A percentile compares a stretch with the other conserved stretches of the same genome.
Evolutionary conservation across 2,797 vertebrate species (phyloP).

Genomic region (Scyliorhinus canicula): DNA sequence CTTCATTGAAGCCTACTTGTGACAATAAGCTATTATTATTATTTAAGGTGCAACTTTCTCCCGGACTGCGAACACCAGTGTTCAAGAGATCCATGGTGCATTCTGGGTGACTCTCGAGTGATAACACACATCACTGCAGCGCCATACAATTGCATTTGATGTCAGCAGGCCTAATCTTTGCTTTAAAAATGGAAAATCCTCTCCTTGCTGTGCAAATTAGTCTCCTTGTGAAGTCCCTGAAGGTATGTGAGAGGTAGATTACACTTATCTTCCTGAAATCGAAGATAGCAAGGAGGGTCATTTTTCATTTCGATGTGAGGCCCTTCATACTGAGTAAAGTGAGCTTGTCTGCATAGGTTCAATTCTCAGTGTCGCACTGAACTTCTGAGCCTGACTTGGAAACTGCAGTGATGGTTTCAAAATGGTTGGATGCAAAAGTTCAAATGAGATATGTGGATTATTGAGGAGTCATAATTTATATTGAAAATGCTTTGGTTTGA

Average conservation of each 20-base stretch:
- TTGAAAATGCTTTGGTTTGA: too few species aligned
- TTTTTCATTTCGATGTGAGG: not conserved
- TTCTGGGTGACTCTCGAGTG: not conserved
- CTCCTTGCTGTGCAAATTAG: not conserved
- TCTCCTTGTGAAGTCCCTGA: not conserved
- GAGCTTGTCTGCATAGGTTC: not conserved
- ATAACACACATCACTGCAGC: not conserved
- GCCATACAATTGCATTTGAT: not conserved
- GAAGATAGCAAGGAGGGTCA: not conserved
- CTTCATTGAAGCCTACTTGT: too few species aligned
- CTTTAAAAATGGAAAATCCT: not conserved
- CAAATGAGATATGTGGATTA: not conserved
- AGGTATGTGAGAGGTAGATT: not conserved
- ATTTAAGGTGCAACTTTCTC: not conserved
- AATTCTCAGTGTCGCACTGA: not conserved
- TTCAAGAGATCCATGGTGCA: not conserved
- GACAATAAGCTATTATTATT: too few species aligned
- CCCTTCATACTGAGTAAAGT: not conserved
- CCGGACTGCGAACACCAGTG: not conserved
- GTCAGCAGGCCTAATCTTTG: not conserved
- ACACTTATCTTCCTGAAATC: not conserved
- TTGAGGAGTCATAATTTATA: not conserved
- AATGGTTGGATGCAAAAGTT: not conserved
- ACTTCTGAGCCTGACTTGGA: not conserved
- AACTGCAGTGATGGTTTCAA: not conserved